Base-by-base conservation (phyloP, 2,113 vertebrate species). In the Pseudonaja textilis region DNA sequence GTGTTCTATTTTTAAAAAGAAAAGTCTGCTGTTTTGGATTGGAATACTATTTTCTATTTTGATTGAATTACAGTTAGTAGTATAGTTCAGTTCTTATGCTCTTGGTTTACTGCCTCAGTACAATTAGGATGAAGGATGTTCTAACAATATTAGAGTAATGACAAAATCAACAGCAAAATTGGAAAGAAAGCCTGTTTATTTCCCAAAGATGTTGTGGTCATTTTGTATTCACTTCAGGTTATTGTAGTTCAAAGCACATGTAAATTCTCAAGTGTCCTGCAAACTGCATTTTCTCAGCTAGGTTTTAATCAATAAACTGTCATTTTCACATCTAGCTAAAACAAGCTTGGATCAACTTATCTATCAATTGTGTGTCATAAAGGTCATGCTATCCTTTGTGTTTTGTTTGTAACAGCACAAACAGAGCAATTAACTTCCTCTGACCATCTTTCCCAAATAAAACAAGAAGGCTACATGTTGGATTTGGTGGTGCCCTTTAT, bases 281-380 rank as follows among this genome's bases (percentile, higher is more conserved):
- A 57, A 81, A 45, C 20, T 54, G 57, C 47, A 87, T 87, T 92
- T 91, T 96, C 85, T 88, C 91, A 92, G 57, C 34, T 69, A 54
- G 22, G 29, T 88, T 92, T 87, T 87, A 88, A 92, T 92, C 85
- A 88, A 88, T 88, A 52, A 20, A 25, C 26, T 87, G 85, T 92
- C 57, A 88, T 92, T 92, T 92, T 64, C 91, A 52, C 45, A 85
- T 91, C 59, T 23, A 61, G 85, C 56, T 87, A 91, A 57, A 42
- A 91, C 26, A 12, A 29, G n/a, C 57, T 29, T 47, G 56, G 64
- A 88, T 64, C 91, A 88, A 52, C n/a, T 22, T n/a, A 50, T 47
- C n/a, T 54, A 34, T 39, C 22, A 7, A 12, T 20, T 50, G 45
- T 18, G 59, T 64, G 45, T 88, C 85, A 92, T 25, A 14, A 64